These are phyloP conservation scores for Notodonta ziczac DNA, from an alignment of 2,888 invertebrate species.

Conservation along the genomic window DNA sequence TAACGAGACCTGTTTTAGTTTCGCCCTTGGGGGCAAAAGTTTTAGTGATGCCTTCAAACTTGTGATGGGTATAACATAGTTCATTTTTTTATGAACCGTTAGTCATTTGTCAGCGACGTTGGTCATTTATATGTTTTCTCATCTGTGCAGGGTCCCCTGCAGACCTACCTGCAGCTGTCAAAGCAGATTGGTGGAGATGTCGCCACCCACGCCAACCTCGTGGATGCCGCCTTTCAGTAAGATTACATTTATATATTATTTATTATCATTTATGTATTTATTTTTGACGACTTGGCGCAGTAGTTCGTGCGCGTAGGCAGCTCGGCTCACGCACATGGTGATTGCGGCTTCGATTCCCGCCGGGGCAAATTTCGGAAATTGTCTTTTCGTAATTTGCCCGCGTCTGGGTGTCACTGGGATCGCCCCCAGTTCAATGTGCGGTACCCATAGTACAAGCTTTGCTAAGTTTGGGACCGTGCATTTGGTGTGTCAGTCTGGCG, in stretches of 20 bases:
- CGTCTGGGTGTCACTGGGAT: too few relatives aligned
- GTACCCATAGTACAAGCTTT: too few relatives aligned
- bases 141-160: slow-evolving; percentile 87
- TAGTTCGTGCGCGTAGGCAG: too few relatives aligned
- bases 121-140: slow-evolving; percentile 25
- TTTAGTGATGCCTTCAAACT: slow-evolving; percentile 9
- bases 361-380: too few relatives aligned
- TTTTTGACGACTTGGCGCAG: too few relatives aligned
- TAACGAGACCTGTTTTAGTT: slow-evolving; percentile 18
- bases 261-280: too few relatives aligned
- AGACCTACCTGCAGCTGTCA: slow-evolving; percentile 90
- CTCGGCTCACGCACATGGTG: too few relatives aligned
- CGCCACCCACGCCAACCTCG: slow-evolving; percentile 91
- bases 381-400: too few relatives aligned
- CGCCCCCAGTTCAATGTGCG: too few relatives aligned
- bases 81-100: background rate
- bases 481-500: too few relatives aligned
- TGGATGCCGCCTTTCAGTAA: slow-evolving; percentile 93
- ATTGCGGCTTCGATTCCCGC: too few relatives aligned
- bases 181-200: slow-evolving; percentile 94
- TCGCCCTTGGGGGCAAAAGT: slow-evolving; percentile 17
- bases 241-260: slow-evolving; percentile 61
- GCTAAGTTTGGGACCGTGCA: too few relatives aligned
- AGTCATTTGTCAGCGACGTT: background rate
- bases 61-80: slow-evolving; percentile 4